Base-by-base conservation (phyloP, 2,113 vertebrate genomes). In the Mionectes macconnelli region DNA sequence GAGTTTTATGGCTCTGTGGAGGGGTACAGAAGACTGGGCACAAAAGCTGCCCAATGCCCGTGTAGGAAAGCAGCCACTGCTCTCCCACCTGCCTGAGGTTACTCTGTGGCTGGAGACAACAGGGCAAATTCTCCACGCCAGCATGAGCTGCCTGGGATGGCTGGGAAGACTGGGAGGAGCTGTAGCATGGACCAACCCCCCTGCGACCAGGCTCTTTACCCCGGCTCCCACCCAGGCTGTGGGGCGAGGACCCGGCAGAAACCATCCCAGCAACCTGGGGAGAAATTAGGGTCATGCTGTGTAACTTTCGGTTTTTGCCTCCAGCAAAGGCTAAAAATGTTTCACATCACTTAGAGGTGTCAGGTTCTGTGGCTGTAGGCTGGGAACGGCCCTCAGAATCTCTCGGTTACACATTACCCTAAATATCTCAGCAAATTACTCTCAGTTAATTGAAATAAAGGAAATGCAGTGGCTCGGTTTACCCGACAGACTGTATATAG, bases 361-460 rank as follows among this genome's bases (percentile, higher is more conserved):
- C 96, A 92, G 91, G 93, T 97, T 97, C 27, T 97, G 67, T 70
- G 52, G 95, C 93, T 1, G 16, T 67, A 50, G 94, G 89, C 91
- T 94, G 93, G 89, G 89, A 94, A 89, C 35, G 5, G 86, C 89
- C 76, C 91, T 95, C 76, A 56, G 94, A 96, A 93, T 84, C 91
- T 96, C 94, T 97, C 52, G 4, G 94, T 96, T 96, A 94, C 95
- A 94, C 76, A 81, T 94, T 94, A 90, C 93, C 80, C 91, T 60
- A 89, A 95, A 94, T 94, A 92, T 96, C 91, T 89, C 86, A 81
- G 91, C 86, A 84, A 97, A 96, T 93, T 84, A 84, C 89, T 95
- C 2, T 10, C 84, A 75, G 84, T 77, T 96, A 90, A 96, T 97
- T 96, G 95, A 94, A 95, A 95, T 81, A 90, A 95, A 94, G 84